phyloP scores from a whole-genome alignment of 23 tunicate species.

The Styela clava region DNA sequence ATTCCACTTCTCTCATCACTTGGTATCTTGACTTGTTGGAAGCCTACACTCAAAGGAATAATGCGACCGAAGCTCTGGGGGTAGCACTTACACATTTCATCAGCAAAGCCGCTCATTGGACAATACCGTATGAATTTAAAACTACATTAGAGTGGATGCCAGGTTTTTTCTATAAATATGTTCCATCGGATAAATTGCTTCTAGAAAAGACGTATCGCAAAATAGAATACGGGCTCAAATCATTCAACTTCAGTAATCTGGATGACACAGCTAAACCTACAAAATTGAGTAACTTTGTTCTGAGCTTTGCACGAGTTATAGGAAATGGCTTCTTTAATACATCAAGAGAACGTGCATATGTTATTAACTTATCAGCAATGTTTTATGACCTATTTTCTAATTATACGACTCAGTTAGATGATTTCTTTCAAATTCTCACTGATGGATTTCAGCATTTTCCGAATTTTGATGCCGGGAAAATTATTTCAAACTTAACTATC shows the following conservation, averaged over 20 bases:
- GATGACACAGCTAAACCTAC: neutral
- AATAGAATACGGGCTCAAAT: neutral
- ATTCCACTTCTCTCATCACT: neutral
- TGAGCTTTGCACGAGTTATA: neutral
- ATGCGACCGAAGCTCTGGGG: neutral
- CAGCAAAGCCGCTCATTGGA: neutral
- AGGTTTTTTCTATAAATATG: neutral
- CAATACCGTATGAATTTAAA: neutral
- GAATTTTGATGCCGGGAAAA: neutral
- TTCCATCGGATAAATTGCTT: neutral
- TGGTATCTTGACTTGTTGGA: neutral
- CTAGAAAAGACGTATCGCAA: neutral
- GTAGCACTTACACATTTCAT: neutral
- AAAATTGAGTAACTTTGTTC: neutral
- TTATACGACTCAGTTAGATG: neutral
- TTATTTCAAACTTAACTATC: neutral
- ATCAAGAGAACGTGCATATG: neutral
- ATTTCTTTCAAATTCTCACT: neutral
- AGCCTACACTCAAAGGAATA: neutral
- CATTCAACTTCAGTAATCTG: neutral
- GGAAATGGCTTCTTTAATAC: neutral
- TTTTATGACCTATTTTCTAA: neutral
- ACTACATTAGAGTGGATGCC: neutral
- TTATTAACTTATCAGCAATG: neutral
- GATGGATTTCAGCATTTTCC: neutral